phyloP scores from a whole-genome alignment of 2,797 vertebrate species.

The Cynopterus sphinx region DNA sequence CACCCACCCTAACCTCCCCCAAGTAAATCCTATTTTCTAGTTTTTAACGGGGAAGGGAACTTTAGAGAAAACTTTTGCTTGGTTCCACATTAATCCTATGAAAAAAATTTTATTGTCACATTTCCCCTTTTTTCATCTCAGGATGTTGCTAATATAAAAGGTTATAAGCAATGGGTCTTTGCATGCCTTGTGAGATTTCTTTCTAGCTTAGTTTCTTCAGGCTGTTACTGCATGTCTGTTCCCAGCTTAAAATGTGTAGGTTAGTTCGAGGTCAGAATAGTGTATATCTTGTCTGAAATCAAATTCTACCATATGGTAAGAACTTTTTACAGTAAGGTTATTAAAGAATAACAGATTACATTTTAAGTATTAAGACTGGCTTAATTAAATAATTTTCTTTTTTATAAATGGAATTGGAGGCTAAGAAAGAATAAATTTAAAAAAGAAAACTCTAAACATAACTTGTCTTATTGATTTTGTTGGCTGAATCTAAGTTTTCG shows the following conservation, averaged over 20 bases:
- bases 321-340: constrained; percentile 21
- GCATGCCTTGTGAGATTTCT: not conserved
- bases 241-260: constrained; percentile 48
- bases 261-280: constrained; percentile 57
- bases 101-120: not conserved
- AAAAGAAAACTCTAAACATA: not conserved
- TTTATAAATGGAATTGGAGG: not conserved
- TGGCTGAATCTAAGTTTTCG: not conserved
- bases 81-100: not conserved
- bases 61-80: not conserved
- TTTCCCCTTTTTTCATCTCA: not conserved
- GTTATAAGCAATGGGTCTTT: not conserved
- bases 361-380: constrained; percentile 40
- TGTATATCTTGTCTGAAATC: constrained; percentile 54
- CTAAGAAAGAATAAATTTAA: not conserved
- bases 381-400: not conserved
- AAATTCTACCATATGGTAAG: constrained; percentile 40
- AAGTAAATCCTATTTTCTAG: not conserved
- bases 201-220: constrained; percentile 42
- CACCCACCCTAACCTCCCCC: fast-evolving
- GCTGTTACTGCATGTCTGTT: constrained; percentile 44
- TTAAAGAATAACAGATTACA: constrained; percentile 44
- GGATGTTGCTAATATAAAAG: not conserved
- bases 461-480: not conserved
- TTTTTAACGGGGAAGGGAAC: not conserved